These are phyloP conservation scores for Hipparchia semele DNA, from an alignment of 2,888 invertebrate species.

Conservation along the genomic window DNA sequence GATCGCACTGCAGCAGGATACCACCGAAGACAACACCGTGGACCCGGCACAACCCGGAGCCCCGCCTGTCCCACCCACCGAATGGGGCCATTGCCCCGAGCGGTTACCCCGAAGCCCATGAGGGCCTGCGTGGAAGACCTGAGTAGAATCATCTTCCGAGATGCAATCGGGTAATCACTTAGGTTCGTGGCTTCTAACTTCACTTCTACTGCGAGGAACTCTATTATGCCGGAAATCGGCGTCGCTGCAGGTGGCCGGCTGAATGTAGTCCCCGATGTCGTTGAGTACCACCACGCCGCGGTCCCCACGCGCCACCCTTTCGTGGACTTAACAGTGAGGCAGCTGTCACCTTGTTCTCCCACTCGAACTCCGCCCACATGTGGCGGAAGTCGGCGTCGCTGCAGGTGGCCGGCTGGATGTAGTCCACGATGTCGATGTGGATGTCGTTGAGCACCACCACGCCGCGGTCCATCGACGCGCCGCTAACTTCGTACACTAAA, in stretches of 20 bases:
- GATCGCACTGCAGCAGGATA: no score
- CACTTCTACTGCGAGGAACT: no score
- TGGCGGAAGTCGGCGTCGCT: constrained; percentile 98
- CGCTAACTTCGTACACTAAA: constrained; percentile 97
- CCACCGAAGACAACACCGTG: no score
- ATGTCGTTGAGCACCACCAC: constrained; percentile 99
- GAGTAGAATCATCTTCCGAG: no score
- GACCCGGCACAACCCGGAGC: no score
- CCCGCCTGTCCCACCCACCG: no score
- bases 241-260: constrained; percentile 97
- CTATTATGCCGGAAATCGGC: constrained; percentile 98
- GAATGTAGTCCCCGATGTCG: constrained; percentile 48
- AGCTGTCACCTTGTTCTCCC: constrained; percentile 92
- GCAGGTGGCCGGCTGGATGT: constrained; percentile 97
- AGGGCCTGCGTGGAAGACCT: no score
- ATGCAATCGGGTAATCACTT: no score
- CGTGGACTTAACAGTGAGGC: neutral
- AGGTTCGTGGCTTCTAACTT: no score
- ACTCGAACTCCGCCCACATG: constrained; percentile 99
- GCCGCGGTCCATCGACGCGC: constrained; percentile 95
- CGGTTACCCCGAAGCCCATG: no score
- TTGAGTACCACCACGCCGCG: neutral
- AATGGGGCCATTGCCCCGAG: no score
- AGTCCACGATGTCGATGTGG: constrained; percentile 99
- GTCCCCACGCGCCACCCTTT: neutral